Conservation (phyloP, 2,797 vertebrate genomes). For the Sandelia bainsii region DNA sequence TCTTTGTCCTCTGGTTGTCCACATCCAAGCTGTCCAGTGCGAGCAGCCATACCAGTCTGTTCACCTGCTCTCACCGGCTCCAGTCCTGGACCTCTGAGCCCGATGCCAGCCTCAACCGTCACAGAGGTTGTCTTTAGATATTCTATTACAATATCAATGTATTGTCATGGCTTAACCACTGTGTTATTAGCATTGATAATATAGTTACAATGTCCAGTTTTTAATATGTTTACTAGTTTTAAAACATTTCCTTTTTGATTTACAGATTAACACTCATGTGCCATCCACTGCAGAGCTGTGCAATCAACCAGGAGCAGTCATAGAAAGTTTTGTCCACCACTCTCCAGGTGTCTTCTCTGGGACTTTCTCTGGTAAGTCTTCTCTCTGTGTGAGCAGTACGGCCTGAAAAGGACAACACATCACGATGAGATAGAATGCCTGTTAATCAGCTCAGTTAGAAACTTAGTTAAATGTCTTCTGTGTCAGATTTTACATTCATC, state of each 20-base stretch:
- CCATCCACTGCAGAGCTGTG: constrained; percentile 71
- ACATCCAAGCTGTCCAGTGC: constrained; percentile 57
- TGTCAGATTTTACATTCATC: not conserved
- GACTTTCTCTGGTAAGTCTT: constrained; percentile 91
- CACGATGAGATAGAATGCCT: not conserved
- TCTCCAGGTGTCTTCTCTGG: constrained; percentile 95
- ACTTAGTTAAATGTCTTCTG: not conserved
- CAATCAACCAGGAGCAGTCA: constrained; percentile 92
- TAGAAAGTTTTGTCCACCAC: constrained; percentile 94
- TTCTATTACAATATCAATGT: not conserved
- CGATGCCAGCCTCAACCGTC: constrained; percentile 78
- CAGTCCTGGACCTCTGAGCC: constrained; percentile 58
- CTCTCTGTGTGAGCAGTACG: not conserved
- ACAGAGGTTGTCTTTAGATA: constrained; percentile 82
- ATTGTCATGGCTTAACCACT: not conserved
- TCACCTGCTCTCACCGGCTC: constrained; percentile 24
- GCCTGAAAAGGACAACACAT: not conserved
- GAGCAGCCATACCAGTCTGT: constrained; percentile 57
- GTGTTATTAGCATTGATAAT: not conserved
- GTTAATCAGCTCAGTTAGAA: too few species aligned
- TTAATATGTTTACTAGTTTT: not conserved
- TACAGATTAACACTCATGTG: constrained; percentile 80
- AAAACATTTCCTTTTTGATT: not conserved
- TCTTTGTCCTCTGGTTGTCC: constrained; percentile 31
- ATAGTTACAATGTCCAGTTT: too few species aligned